Evolutionary conservation across 2,888 invertebrate species (phyloP), one percentile per base, ranked within the genome.

Genomic region (Cordilura impudica): DNA sequence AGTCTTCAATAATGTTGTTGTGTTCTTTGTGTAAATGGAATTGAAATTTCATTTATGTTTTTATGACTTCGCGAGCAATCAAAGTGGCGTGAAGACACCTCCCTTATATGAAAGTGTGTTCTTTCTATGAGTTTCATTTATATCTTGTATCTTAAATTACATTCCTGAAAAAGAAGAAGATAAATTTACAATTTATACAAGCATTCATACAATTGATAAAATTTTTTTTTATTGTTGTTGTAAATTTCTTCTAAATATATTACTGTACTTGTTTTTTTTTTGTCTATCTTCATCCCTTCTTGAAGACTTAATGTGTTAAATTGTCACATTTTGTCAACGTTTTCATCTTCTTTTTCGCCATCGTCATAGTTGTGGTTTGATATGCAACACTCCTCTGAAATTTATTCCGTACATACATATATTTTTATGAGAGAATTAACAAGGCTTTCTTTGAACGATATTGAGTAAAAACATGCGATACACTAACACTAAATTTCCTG

Each of bases 21-120:
- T 58, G 29, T 43, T 45, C 26, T 61, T 60, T 70, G 54, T 54
- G 26, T 47, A 61, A 71, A 67, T 29, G 56, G 63, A 67, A 72
- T 78, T 53, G 72, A 73, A 65, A 51, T 39, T 39, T 39, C 19
- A 56, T 19, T 16, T n/a, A n/a, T n/a, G 35, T 74, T 66, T 78
- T 74, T 74, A 78, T 61, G 78, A 78, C 70, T 74, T 70, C 14
- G 60, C 39, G 54, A 66, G 67, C 49, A 67, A 77, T 72, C 39
- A 60, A 66, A 54, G 19, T 53, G 45, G 47, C 26, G 54, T n/a
- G 8, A 54, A 35, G 35, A 39, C 35, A 31, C 54, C 35, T 39
- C 35, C 35, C 35, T n/a, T n/a, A n/a, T 39, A n/a, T n/a, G n/a
- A 39, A 39, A 39, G 35, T 39, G 5, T 2, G 35, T 39, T 39